Conservation (phyloP, 2,797 vertebrate genomes). For the Danio choprae region DNA sequence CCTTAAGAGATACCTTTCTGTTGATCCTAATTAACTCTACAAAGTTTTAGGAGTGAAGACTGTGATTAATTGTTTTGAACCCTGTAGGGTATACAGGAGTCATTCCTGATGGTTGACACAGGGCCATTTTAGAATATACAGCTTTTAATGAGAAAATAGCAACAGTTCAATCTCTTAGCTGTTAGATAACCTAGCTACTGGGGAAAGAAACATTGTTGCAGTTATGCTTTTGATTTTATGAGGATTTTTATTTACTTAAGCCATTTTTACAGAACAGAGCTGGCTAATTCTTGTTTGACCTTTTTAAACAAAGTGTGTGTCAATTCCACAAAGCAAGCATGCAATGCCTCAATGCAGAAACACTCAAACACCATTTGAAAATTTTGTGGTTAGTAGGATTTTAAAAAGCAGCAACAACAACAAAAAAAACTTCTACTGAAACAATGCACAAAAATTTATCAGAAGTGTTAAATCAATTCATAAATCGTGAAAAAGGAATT, state of each 20-base stretch:
- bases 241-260: neutral
- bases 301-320: neutral
- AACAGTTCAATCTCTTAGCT: neutral
- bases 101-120: neutral
- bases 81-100: neutral
- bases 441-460: neutral
- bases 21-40: neutral
- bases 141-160: neutral
- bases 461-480: neutral
- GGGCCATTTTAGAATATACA: neutral
- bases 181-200: neutral
- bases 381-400: neutral
- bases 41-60: neutral
- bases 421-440: too few relatives aligned
- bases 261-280: neutral
- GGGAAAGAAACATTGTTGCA: too few relatives aligned
- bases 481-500: too few relatives aligned
- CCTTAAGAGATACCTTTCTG: neutral
- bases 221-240: neutral
- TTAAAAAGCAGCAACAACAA: too few relatives aligned
- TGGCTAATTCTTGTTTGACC: neutral
- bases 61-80: neutral
- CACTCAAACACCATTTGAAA: neutral
- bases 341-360: neutral
- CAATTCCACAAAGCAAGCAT: neutral